A percentile compares a stretch with the other conserved stretches of the same genome.
Conservation (phyloP, 2,113 vertebrate genomes). For the Mungos mungo region DNA sequence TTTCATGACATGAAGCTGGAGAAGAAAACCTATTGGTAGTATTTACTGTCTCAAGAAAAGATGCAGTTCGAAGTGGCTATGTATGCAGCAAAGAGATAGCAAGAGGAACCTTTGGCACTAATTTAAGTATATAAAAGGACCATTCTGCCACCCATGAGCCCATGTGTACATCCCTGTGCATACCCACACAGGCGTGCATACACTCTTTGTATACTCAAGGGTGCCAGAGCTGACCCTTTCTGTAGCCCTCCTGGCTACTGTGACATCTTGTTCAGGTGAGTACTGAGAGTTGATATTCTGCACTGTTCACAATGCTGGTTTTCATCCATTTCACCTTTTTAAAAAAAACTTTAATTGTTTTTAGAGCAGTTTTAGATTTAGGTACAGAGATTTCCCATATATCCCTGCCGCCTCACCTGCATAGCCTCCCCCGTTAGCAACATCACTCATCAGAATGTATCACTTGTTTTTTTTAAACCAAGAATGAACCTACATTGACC, state of each 20-base stretch:
- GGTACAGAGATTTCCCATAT: neutral
- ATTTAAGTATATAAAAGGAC: neutral
- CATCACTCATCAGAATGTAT: neutral
- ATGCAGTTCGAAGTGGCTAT: neutral
- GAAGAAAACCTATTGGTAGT: neutral
- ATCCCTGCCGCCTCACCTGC: neutral
- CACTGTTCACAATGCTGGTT: neutral
- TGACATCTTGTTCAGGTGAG: neutral
- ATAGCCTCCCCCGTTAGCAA: neutral
- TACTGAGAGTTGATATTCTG: neutral
- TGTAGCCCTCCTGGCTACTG: neutral
- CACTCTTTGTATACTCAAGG: neutral
- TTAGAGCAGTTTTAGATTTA: slow-evolving; percentile 11
- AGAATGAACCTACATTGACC: neutral
- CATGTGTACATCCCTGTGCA: neutral
- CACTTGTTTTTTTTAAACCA: neutral
- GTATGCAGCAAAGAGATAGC: neutral
- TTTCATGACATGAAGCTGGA: neutral
- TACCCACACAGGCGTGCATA: neutral
- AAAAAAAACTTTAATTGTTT: neutral
- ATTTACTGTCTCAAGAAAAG: slow-evolving; percentile 19
- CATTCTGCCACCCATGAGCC: neutral
- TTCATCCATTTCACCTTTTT: neutral
- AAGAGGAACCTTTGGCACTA: neutral
- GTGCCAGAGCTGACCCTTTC: neutral